Evolutionary conservation across 2,113 vertebrate species (phyloP), one percentile per base, ranked within the genome.

Genomic region (Cinclus mexicanus): DNA sequence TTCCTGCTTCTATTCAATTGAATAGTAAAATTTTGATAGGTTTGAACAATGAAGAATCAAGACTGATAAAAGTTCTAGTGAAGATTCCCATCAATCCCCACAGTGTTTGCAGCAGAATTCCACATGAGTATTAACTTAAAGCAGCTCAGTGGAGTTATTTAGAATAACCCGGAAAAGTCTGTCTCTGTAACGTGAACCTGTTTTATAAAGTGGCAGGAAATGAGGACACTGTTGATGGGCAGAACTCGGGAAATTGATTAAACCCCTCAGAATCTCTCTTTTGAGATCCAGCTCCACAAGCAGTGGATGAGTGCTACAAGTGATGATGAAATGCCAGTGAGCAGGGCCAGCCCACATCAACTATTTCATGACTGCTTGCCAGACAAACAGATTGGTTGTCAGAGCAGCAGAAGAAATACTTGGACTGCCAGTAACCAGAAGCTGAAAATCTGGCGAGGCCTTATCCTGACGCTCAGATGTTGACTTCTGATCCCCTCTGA

Each of bases 161-260:
- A 49, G 59, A 87, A 50, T 72, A 95, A 84, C 65, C 29, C 61
- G 24, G 53, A 91, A 60, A 76, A 94, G 59, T 33, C 57, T 87
- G 49, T 68, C 61, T 49, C 65, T 94, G 84, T 93, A 87, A 96
- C 42, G 64, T 79, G 88, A 92, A 69, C 49, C 31, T 79, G 31
- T 64, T 95, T 91, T 95, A 93, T 93, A 82, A 94, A 91, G 77
- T n/a, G 41, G 37, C 57, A 95, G 91, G 81, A 95, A 94, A 97
- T 71, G 31, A 95, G 95, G 91, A 95, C 61, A 39, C 70, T 82
- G 67, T 41, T 93, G 94, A 91, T 88, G 74, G 78, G 70, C 63
- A 90, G 44, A 91, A 75, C 63, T 90, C 89, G 70, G 89, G 84
- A 94, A 94, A 96, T 69, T 50, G 70, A 61, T 85, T 90, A 89